These are phyloP conservation scores for Dioctria rufipes DNA, from an alignment of 2,888 invertebrate species.

Conservation along the genomic window DNA sequence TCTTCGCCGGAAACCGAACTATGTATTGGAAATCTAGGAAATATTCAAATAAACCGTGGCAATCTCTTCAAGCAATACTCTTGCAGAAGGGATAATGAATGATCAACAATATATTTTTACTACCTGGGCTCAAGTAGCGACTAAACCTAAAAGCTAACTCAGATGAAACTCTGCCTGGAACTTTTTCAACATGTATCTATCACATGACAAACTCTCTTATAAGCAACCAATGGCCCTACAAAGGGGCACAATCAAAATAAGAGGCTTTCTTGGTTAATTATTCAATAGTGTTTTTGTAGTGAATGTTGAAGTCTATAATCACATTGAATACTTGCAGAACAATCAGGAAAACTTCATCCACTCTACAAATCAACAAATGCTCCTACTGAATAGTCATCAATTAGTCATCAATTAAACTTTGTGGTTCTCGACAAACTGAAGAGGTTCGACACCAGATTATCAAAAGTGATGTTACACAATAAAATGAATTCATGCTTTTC, in stretches of 20 bases:
- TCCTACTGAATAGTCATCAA: no score
- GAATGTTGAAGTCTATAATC: constrained; percentile 13
- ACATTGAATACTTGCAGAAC: not conserved
- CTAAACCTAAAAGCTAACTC: not conserved
- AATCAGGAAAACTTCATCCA: not conserved
- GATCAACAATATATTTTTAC: not conserved
- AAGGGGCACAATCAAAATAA: no score
- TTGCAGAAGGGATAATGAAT: not conserved
- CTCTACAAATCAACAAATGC: no score
- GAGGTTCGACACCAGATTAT: no score
- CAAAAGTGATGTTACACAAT: no score
- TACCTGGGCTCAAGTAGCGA: not conserved
- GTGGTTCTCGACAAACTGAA: no score
- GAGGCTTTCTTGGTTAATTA: no score
- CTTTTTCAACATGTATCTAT: not conserved
- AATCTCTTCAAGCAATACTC: not conserved
- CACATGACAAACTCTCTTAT: not conserved
- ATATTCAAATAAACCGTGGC: not conserved
- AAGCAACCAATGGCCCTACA: not conserved
- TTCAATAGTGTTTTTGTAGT: constrained; percentile 3
- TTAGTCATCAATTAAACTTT: no score
- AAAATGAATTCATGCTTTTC: no score
- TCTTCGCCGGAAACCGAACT: not conserved
- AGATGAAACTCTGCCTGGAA: not conserved
- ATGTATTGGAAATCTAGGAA: not conserved